phyloP scores from a whole-genome alignment of 2,888 invertebrate species.

The Stegophylla sp. region DNA sequence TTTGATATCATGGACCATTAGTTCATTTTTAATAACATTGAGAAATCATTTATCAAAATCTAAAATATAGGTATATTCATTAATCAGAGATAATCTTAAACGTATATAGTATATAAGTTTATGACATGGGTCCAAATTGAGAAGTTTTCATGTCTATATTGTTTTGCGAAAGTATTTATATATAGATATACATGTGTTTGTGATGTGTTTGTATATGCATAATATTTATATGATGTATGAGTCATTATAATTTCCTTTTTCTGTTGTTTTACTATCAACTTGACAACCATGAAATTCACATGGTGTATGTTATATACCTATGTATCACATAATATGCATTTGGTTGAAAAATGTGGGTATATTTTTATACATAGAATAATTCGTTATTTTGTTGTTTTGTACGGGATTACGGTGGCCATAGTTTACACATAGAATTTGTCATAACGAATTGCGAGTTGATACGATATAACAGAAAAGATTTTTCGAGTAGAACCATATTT shows the following conservation, averaged over 20 bases:
- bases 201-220: not conserved
- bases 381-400: not conserved
- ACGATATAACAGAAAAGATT: not conserved
- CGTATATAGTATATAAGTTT: not conserved
- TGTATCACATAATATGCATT: not conserved
- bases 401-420: not conserved
- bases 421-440: not conserved
- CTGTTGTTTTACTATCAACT: slow-evolving; percentile 1
- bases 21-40: not conserved
- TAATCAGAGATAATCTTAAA: not conserved
- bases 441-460: not conserved
- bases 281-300: not conserved
- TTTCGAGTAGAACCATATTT: too few relatives aligned
- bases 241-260: not conserved
- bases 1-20: not conserved
- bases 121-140: not conserved
- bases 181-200: not conserved
- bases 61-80: not conserved
- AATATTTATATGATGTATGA: not conserved
- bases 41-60: not conserved
- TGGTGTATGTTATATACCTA: not conserved
- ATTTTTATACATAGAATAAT: not conserved
- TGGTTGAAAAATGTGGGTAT: not conserved
- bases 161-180: slow-evolving; percentile 7
- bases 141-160: not conserved